Evolutionary conservation across 2,888 invertebrate genomes (phyloP).

Genomic region (Pristionchus japonicus): DNA sequence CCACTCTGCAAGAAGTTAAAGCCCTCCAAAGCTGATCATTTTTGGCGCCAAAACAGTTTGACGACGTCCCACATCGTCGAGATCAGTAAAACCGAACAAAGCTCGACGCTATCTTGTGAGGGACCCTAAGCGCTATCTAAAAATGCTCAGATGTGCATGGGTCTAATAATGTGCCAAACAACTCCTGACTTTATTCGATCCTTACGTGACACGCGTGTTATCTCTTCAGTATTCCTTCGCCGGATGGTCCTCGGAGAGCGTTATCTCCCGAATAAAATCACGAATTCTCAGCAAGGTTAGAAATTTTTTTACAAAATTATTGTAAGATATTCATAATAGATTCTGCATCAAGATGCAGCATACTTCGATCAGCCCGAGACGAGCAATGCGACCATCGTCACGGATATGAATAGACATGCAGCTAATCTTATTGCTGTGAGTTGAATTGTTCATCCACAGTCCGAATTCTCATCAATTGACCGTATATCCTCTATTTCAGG

Average conservation of each 20-base stretch:
- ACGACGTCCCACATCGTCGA: too few relatives aligned
- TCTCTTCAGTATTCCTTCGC: conserved; percentile 17
- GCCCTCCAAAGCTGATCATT: too few relatives aligned
- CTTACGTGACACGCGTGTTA: neutral
- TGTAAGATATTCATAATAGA: neutral
- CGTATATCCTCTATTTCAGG: conserved; percentile 53
- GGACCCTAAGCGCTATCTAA: too few relatives aligned
- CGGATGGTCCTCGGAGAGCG: conserved; percentile 10
- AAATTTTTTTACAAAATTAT: neutral
- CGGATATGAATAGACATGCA: conserved; percentile 11
- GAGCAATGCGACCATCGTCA: conserved; percentile 25
- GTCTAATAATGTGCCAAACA: too few relatives aligned
- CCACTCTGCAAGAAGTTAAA: too few relatives aligned
- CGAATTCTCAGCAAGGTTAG: neutral
- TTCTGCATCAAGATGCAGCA: conserved; percentile 8
- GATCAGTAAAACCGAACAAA: neutral
- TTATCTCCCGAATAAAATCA: neutral
- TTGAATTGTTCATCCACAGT: too few relatives aligned
- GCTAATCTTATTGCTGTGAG: conserved; percentile 31
- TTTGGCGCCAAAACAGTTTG: neutral
- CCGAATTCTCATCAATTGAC: too few relatives aligned
- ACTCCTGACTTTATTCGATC: too few relatives aligned
- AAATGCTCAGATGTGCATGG: too few relatives aligned
- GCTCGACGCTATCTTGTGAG: too few relatives aligned
- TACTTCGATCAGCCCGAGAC: conserved; percentile 32